phyloP scores from a whole-genome alignment of 2,888 invertebrate genomes.

The Caenorhabditis macrosperma region DNA sequence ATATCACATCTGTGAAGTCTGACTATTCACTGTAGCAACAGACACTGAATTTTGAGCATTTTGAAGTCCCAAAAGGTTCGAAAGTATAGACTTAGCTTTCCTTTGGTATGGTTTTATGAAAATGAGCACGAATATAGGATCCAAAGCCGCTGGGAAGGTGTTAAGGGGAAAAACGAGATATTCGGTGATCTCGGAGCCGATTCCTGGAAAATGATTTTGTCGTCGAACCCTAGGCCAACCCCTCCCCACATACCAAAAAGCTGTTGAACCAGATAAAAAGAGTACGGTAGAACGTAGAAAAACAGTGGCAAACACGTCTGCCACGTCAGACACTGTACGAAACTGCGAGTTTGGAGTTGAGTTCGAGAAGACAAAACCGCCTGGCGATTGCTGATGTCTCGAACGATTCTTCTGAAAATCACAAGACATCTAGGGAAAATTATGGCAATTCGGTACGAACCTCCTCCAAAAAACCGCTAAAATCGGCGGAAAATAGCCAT shows the following conservation, averaged over 20 bases:
- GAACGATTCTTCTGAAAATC: conserved; percentile 20
- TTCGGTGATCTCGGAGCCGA: conserved; percentile 28
- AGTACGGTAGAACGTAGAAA: conserved; percentile 31
- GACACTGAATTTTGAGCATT: neutral
- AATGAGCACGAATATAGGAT: conserved; percentile 33
- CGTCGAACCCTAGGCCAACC: neutral
- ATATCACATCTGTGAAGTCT: conserved; percentile 24
- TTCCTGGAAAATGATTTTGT: conserved; percentile 3
- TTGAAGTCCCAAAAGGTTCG: neutral
- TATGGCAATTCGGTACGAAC: too few relatives aligned
- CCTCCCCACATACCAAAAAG: conserved; percentile 7
- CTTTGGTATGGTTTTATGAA: conserved; percentile 43
- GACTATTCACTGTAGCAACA: conserved; percentile 18
- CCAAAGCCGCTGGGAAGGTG: conserved; percentile 28
- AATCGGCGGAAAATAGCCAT: conserved; percentile 35
- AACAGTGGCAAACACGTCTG: conserved; percentile 46
- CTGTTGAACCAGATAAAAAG: conserved; percentile 40
- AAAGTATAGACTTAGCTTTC: conserved; percentile 27
- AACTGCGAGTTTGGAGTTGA: conserved; percentile 28
- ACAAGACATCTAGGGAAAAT: too few relatives aligned
- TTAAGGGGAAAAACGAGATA: conserved; percentile 41
- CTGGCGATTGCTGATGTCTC: neutral
- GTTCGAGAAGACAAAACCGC: conserved; percentile 24
- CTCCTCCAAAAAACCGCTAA: conserved; percentile 22
- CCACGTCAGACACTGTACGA: conserved; percentile 46